Conservation (phyloP, 2,113 vertebrate species). For the Misgurnus mizolepis region DNA sequence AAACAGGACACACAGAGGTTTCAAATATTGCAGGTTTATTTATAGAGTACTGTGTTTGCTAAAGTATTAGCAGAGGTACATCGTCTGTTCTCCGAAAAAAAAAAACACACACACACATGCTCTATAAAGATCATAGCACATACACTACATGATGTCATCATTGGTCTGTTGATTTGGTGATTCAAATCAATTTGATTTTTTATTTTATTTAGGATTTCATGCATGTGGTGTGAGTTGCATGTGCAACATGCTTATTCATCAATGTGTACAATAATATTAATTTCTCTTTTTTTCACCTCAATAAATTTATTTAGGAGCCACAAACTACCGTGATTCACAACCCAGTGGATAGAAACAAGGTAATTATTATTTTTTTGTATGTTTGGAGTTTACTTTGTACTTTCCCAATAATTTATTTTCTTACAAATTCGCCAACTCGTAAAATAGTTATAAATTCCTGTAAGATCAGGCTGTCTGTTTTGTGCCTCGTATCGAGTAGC, state of each 20-base stretch:
- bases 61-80: not conserved
- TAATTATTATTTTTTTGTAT: slow-evolving; percentile 58
- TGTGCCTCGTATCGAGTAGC: too few relatives aligned
- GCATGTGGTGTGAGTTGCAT: slow-evolving; percentile 12
- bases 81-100: not conserved
- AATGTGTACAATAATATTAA: not conserved
- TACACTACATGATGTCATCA: not conserved
- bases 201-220: not conserved
- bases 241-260: not conserved
- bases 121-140: not conserved
- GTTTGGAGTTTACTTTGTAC: too few relatives aligned
- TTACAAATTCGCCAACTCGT: too few relatives aligned
- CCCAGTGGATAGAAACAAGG: slow-evolving; percentile 98
- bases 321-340: slow-evolving; percentile 99
- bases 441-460: too few relatives aligned
- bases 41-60: not conserved
- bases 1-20: not conserved
- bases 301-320: slow-evolving; percentile 86
- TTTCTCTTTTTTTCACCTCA: slow-evolving; percentile 60
- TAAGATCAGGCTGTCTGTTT: too few relatives aligned
- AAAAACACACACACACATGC: not conserved
- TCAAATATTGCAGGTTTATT: not conserved
- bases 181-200: not conserved
- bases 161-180: not conserved
- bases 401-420: too few relatives aligned